Conservation (phyloP, 2,797 vertebrate species). For the Dendrocincla fuliginosa region DNA sequence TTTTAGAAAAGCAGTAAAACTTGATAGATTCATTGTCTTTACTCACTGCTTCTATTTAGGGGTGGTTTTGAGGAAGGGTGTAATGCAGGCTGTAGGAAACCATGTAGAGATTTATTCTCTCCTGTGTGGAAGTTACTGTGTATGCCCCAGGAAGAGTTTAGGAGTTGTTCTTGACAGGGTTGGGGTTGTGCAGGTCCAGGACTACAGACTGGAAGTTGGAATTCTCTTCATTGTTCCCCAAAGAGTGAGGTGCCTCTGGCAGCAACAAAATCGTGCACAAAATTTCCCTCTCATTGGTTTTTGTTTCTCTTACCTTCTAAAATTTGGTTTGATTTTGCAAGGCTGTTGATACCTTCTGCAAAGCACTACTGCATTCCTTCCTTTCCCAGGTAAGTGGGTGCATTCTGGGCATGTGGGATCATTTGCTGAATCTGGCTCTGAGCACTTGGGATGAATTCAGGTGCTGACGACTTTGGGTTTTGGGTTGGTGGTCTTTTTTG, state of each 20-base stretch:
- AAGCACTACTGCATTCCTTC: constrained; percentile 9
- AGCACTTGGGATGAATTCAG: neutral
- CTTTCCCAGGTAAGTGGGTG: constrained; percentile 48
- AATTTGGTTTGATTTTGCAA: constrained; percentile 55
- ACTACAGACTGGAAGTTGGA: neutral
- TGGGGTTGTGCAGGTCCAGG: neutral
- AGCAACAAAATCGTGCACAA: neutral
- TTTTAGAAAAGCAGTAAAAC: neutral
- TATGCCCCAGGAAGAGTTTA: neutral
- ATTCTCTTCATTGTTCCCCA: neutral
- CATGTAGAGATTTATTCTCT: accelerated
- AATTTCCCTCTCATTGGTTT: neutral
- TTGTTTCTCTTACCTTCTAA: constrained; percentile 23
- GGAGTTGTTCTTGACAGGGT: neutral
- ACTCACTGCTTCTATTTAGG: neutral
- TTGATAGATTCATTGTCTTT: neutral
- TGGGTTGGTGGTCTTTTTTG: neutral
- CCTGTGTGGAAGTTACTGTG: neutral
- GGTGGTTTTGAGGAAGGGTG: neutral
- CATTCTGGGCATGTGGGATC: neutral
- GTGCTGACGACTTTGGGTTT: neutral
- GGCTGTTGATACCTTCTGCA: constrained; percentile 36
- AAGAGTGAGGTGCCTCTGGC: neutral
- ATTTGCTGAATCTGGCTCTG: neutral
- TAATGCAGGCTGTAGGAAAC: neutral